phyloP scores from a whole-genome alignment of 2,113 vertebrate genomes.

The Trogon surrucura region DNA sequence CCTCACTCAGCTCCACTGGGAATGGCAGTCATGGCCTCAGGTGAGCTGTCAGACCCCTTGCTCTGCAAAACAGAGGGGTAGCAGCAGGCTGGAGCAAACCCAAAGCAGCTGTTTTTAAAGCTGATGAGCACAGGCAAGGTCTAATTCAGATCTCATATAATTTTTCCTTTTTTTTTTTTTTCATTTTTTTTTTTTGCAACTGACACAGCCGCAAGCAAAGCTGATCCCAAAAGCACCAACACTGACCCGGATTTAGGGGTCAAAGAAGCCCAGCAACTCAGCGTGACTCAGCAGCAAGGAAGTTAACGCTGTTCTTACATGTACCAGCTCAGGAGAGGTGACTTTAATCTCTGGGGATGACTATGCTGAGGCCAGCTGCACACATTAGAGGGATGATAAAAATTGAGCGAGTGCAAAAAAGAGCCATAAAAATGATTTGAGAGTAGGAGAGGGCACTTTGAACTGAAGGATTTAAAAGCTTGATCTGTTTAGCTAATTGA shows the following conservation, averaged over 20 bases:
- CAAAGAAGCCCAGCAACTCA: background rate
- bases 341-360: background rate
- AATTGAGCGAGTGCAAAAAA: background rate
- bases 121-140: background rate
- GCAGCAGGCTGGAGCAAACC: background rate
- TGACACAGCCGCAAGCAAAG: fast-evolving
- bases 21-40: fast-evolving
- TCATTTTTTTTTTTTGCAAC: background rate
- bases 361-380: background rate
- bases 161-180: background rate
- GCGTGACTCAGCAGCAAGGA: background rate
- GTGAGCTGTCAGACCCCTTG: background rate
- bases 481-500: slow-evolving; percentile 31
- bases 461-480: slow-evolving; percentile 23
- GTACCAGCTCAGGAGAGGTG: background rate
- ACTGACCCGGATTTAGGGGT: background rate
- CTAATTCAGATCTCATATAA: background rate
- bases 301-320: background rate
- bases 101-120: background rate
- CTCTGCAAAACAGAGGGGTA: background rate
- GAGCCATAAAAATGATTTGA: slow-evolving; percentile 32
- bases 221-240: background rate
- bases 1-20: fast-evolving
- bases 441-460: background rate
- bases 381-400: background rate